These are phyloP conservation scores for Tryphoninae sp. DNA, from an alignment of 2,888 invertebrate genomes.

Conservation along the genomic window DNA sequence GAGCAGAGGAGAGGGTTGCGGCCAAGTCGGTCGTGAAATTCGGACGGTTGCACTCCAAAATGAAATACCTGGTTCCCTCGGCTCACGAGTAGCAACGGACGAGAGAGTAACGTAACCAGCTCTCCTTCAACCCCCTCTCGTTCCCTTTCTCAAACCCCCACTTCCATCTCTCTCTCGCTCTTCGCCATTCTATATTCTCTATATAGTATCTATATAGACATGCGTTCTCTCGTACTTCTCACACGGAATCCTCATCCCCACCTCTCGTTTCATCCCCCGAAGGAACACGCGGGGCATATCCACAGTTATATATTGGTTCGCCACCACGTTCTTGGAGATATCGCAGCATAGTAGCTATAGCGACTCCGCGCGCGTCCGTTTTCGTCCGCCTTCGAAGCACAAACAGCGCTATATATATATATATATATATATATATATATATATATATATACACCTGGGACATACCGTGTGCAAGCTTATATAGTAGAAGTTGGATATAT, in stretches of 20 bases:
- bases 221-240: constrained; percentile 42
- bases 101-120: constrained; percentile 51
- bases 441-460: constrained; percentile 14
- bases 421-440: too few species aligned
- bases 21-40: constrained; percentile 64
- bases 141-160: neutral
- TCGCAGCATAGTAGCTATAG: constrained; percentile 15
- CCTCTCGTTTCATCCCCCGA: constrained; percentile 32
- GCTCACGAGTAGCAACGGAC: constrained; percentile 23
- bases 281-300: constrained; percentile 45
- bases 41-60: constrained; percentile 63
- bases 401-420: constrained; percentile 1
- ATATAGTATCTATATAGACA: constrained; percentile 46
- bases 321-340: constrained; percentile 43
- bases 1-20: constrained; percentile 51
- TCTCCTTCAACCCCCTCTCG: constrained; percentile 16
- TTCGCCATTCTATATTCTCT: neutral
- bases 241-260: constrained; percentile 39
- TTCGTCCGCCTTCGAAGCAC: constrained; percentile 40
- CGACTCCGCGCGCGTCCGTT: constrained; percentile 4
- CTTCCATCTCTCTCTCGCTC: neutral
- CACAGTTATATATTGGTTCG: constrained; percentile 33
- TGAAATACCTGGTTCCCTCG: constrained; percentile 60
- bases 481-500: constrained; percentile 24
- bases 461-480: constrained; percentile 19